Evolutionary conservation across 2,797 vertebrate genomes (phyloP), one percentile per base, ranked within the genome.

Genomic region (Nannoperca australis): DNA sequence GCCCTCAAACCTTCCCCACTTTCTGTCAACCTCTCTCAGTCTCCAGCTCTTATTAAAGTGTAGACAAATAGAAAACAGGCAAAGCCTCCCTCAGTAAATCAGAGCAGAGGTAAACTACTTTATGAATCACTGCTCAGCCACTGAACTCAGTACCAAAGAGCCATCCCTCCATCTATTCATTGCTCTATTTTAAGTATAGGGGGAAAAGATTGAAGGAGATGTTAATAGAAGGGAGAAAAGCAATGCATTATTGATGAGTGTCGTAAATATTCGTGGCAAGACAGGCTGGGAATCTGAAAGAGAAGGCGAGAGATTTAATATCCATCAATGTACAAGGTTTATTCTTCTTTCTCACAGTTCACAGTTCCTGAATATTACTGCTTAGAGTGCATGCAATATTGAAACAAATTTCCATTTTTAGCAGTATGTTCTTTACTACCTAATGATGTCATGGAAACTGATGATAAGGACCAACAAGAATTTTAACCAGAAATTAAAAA

Each of bases 171-270:
- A 53, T 76, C 34, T 53, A 70, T 85, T 70, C 76, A 58, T 62
- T 47, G 44, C 65, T 82, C 60, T 73, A 80, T 82, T 87, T 77
- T 76, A 76, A 72, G 73, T 61, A 45, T 38, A 50, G 61, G 40
- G 56, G 68, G 80, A 87, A 74, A 69, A 82, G 60, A 89, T 84
- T 56, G 73, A 83, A 53, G 55, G 64, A 74, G 76, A 59, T 49
- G 27, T 74, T 56, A 62, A 45, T 53, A 84, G 34, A 79, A 20
- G 54, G 42, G 81, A 56, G 63, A 74, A 72, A 30, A 59, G 58
- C 74, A 70, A 88, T 93, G 68, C 83, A 93, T 92, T 90, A 92
- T 86, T 89, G 73, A 93, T 88, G 58, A 88, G 72, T 30, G 80
- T 76, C 32, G 50, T 85, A 85, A 87, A 90, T 90, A 85, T 83